Base-by-base conservation (phyloP, 2,113 vertebrate species). In the Megalops atlanticus region DNA sequence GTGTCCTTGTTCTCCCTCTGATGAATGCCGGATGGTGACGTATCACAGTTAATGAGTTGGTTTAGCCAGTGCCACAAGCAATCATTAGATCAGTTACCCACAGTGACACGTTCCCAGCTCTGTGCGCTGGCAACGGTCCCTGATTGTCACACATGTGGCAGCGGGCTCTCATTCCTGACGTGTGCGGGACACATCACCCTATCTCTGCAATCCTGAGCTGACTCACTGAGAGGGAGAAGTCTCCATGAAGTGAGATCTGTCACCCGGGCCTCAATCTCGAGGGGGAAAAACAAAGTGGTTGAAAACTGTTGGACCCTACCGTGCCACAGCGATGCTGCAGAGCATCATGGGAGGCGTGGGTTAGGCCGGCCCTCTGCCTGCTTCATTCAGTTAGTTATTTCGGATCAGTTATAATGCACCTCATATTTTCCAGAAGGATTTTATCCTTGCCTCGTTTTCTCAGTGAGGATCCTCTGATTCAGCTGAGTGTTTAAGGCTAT, bases 401-500 rank as follows among this genome's bases (percentile, higher is more conserved):
- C n/a, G 31, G 24, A 64, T 64, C 24, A 64, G n/a, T 64, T 64
- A 64, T 64, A n/a, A 64, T n/a, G 31, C n/a, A 64, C 24, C 4
- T 64, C 58, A 64, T 64, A 64, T 31, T 31, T 64, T n/a, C n/a
- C 58, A 54, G 49, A 21, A 54, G 47, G 47, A 16, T 6, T 49
- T 54, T 54, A 4, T 54, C 4, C 24, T 21, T 54, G n/a, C 4
- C 5, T 54, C 24, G 5, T 24, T 52, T 54, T 31, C 8, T n/a
- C 8, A n/a, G 8, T 27, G 11, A 64, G 5, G 24, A 24, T 24
- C 52, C 52, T n/a, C 52, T 92, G 90, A 92, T 92, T 88, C 87
- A 90, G 87, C 89, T 89, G 87, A 89, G 90, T 90, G 87, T 91
- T 88, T 90, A 89, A 89, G 88, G 88, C 89, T 90, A 92, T 93